Conservation (phyloP, 2,113 vertebrate genomes). For the Eleginops maclovinus region DNA sequence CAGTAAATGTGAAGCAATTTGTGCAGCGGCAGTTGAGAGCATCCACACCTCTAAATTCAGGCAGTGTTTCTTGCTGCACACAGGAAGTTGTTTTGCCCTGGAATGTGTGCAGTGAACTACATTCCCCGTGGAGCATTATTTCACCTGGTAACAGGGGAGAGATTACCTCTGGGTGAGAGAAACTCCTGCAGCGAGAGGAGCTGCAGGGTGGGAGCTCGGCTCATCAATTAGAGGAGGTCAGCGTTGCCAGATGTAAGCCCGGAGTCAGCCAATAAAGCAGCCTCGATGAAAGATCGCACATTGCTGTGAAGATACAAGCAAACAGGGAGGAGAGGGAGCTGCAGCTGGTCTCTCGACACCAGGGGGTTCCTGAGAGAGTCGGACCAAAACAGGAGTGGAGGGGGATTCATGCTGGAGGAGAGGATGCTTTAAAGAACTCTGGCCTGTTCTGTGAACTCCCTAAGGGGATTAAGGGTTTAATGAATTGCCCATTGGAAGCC, state of each 20-base stretch:
- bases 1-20: no score
- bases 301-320: conserved; percentile 13
- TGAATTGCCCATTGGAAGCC: conserved; percentile 68
- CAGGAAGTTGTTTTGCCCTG: conserved; percentile 8
- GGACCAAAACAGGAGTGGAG: not conserved
- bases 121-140: conserved; percentile 55
- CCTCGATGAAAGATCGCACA: conserved; percentile 40
- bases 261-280: conserved; percentile 39
- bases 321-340: conserved; percentile 28
- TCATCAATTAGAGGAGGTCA: conserved; percentile 65
- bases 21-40: no score
- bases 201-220: conserved; percentile 49
- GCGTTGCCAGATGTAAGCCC: conserved; percentile 37
- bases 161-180: conserved; percentile 51
- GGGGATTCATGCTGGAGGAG: conserved; percentile 24
- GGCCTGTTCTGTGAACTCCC: conserved; percentile 57
- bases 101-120: conserved; percentile 54
- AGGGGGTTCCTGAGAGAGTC: conserved; percentile 11
- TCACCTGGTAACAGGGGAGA: conserved; percentile 38
- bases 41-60: not conserved
- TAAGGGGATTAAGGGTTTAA: conserved; percentile 76
- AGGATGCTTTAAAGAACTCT: conserved; percentile 57
- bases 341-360: conserved; percentile 35
- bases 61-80: conserved; percentile 6
- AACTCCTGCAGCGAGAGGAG: conserved; percentile 44